Evolutionary conservation across 2,888 invertebrate genomes (phyloP).

Genomic region (Aphodius sticticus): DNA sequence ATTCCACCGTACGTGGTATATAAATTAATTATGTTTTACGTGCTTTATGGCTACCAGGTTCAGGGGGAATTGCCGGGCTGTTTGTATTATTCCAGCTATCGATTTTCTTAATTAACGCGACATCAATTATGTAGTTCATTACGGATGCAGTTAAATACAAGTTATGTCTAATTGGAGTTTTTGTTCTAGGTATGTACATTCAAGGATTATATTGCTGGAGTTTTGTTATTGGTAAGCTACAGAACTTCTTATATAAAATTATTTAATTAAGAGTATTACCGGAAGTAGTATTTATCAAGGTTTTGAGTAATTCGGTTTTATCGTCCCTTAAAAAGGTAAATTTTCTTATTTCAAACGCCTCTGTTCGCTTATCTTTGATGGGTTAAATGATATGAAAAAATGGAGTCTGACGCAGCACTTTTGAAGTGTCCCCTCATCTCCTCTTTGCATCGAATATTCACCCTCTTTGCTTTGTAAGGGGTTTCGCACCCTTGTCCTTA

Average conservation of each 20-base stretch:
- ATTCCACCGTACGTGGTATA: background rate
- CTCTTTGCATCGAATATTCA: background rate
- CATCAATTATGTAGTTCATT: background rate
- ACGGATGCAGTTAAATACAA: background rate
- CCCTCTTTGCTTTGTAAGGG: slow-evolving; percentile 4
- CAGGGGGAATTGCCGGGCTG: background rate
- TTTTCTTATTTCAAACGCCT: background rate
- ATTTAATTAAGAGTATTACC: too few species aligned
- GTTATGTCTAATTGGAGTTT: background rate
- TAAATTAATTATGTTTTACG: background rate
- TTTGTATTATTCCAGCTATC: background rate
- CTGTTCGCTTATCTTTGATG: background rate
- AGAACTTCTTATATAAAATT: too few species aligned
- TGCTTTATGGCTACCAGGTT: background rate
- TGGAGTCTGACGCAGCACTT: background rate
- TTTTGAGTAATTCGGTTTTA: too few species aligned
- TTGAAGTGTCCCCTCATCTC: background rate
- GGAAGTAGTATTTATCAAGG: too few species aligned
- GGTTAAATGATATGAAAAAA: background rate
- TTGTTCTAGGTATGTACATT: background rate
- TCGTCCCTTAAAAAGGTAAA: background rate
- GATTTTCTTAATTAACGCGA: background rate
- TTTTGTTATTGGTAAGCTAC: background rate
- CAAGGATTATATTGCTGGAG: background rate
- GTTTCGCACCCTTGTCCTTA: background rate